Conservation (phyloP, 2,797 vertebrate genomes). For the Arnoldichthys spilopterus region DNA sequence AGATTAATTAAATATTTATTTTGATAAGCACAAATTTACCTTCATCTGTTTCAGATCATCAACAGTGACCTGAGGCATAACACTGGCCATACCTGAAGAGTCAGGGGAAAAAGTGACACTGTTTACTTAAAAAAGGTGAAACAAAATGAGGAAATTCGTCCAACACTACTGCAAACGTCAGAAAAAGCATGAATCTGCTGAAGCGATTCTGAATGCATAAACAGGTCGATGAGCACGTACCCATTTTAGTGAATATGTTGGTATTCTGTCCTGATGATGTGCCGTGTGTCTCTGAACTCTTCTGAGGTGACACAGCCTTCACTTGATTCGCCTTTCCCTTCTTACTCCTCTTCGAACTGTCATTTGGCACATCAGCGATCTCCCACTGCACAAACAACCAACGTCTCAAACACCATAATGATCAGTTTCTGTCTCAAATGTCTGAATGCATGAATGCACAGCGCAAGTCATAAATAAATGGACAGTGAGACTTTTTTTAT, state of each 20-base stretch:
- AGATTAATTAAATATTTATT: conserved; percentile 20
- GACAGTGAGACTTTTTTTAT: neutral
- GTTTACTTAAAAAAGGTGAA: neutral
- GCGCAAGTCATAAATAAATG: neutral
- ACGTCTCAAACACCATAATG: neutral
- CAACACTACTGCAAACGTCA: neutral
- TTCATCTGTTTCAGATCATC: conserved; percentile 90
- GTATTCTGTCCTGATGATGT: conserved; percentile 60
- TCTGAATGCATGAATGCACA: neutral
- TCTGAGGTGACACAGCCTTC: conserved; percentile 77
- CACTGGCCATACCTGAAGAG: conserved; percentile 72
- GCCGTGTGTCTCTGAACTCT: conserved; percentile 77
- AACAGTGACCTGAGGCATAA: conserved; percentile 82
- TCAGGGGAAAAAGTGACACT: conserved; percentile 3
- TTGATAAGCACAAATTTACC: too few relatives aligned
- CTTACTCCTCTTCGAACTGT: conserved; percentile 81
- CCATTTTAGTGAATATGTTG: conserved; percentile 64
- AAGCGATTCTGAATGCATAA: neutral
- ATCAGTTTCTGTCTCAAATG: neutral
- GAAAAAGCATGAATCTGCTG: neutral
- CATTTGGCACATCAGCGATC: conserved; percentile 86
- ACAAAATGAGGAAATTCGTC: neutral
- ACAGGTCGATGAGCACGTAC: conserved; percentile 26
- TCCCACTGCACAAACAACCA: conserved; percentile 78
- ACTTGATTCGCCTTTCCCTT: conserved; percentile 81